These are phyloP conservation scores for Formica aserva DNA, from an alignment of 2,888 invertebrate genomes.

Conservation along the genomic window DNA sequence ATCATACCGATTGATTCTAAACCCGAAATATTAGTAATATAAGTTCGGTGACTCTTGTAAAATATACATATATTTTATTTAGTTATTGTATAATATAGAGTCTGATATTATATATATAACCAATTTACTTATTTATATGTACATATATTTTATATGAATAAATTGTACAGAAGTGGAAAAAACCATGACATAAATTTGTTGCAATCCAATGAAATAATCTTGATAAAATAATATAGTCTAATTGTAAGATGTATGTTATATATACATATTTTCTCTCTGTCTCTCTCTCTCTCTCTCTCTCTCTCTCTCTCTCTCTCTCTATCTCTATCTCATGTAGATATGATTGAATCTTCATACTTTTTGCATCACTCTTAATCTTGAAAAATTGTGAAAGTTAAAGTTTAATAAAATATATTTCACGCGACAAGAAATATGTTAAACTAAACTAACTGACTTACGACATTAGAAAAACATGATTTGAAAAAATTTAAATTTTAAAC, in stretches of 20 bases:
- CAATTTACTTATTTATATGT: slow-evolving; percentile 44
- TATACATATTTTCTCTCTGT: too few relatives aligned
- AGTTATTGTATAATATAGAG: slow-evolving; percentile 28
- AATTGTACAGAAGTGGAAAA: slow-evolving; percentile 27
- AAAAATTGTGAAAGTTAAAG: not conserved
- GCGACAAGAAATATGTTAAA: not conserved
- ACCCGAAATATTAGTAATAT: not conserved
- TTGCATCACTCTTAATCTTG: too few relatives aligned
- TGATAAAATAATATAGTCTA: not conserved
- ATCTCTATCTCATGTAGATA: not conserved
- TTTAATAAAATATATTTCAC: not conserved
- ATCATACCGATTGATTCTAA: slow-evolving; percentile 28
- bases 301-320: not conserved
- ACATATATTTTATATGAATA: slow-evolving; percentile 54
- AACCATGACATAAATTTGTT: not conserved
- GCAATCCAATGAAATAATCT: not conserved
- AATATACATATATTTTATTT: slow-evolving; percentile 29
- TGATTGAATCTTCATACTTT: not conserved
- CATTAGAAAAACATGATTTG: not conserved
- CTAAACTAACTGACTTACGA: not conserved
- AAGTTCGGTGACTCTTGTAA: slow-evolving; percentile 23
- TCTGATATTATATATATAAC: not conserved
- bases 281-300: not conserved
- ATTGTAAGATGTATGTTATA: too few relatives aligned
- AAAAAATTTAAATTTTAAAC: not conserved